A percentile compares a stretch with the other conserved stretches of the same genome.
Conservation (phyloP, 2,797 vertebrate genomes). For the Enteromius fasciolatus region DNA sequence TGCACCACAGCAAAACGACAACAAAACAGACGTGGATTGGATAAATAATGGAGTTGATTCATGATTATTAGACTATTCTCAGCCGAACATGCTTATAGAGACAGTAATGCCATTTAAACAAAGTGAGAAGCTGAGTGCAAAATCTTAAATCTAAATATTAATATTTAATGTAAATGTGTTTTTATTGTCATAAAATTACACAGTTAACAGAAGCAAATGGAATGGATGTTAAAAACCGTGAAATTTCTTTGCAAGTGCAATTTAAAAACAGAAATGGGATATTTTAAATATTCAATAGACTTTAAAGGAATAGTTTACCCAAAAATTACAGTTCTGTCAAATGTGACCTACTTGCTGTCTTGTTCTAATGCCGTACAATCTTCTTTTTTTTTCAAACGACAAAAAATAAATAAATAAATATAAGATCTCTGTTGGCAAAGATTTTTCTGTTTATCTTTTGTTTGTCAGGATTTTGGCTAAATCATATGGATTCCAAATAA, state of each 20-base stretch:
- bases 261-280: neutral
- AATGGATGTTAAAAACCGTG: neutral
- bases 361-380: neutral
- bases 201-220: neutral
- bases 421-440: no score
- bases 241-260: neutral
- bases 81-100: slow-evolving; percentile 3
- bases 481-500: neutral
- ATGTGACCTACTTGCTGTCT: neutral
- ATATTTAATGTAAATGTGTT: neutral
- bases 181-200: neutral
- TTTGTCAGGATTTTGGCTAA: neutral
- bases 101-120: neutral
- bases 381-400: neutral
- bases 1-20: slow-evolving; percentile 41
- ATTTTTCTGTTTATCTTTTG: neutral
- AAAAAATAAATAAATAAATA: no score
- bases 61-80: slow-evolving; percentile 53
- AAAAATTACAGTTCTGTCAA: neutral
- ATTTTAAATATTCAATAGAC: neutral
- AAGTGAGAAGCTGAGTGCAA: neutral
- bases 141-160: neutral
- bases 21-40: slow-evolving; percentile 32
- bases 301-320: neutral
- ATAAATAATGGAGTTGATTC: slow-evolving; percentile 53